phyloP scores from a whole-genome alignment of 2,113 vertebrate species.

The Trochalopteron elliotii region DNA sequence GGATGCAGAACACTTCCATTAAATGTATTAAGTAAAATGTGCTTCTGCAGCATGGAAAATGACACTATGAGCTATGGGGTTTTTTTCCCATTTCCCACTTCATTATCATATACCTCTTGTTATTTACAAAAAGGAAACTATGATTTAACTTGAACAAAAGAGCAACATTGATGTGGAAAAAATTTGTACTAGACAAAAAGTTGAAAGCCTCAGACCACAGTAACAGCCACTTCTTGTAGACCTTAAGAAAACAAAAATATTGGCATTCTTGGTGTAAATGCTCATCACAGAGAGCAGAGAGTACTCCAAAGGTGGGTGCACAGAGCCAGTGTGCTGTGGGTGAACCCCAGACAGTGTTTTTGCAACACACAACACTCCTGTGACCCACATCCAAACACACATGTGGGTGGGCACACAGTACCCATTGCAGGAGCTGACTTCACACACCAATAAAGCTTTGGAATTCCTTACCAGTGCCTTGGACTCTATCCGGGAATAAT shows the following conservation, averaged over 20 bases:
- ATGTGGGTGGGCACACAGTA: neutral
- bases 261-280: neutral
- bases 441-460: neutral
- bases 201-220: neutral
- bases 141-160: neutral
- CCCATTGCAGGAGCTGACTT: neutral
- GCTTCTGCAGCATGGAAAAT: neutral
- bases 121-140: neutral
- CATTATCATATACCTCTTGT: neutral
- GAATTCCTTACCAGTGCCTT: neutral
- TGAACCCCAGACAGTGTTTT: neutral
- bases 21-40: neutral
- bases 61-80: neutral
- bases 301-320: neutral
- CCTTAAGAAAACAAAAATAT: neutral
- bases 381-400: rapidly evolving
- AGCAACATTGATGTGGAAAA: neutral
- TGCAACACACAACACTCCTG: neutral
- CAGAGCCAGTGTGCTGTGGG: neutral
- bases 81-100: neutral
- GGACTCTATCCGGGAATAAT: neutral
- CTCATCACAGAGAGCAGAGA: neutral
- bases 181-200: neutral
- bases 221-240: neutral
- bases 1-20: neutral